These are phyloP conservation scores for Ctenomys sociabilis DNA, from an alignment of 2,113 vertebrate species.

Conservation along the genomic window DNA sequence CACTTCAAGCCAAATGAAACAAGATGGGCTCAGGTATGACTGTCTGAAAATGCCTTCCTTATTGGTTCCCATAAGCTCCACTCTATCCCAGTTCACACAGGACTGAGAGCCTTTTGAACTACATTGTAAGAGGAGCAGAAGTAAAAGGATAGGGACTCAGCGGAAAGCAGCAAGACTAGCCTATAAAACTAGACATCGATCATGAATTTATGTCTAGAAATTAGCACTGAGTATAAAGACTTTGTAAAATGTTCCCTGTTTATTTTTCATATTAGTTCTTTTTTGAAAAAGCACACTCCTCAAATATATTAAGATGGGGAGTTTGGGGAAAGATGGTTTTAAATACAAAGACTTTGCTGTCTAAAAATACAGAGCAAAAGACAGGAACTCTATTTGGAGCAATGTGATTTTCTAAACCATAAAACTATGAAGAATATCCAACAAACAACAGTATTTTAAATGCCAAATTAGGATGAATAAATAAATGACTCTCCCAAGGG, in stretches of 20 bases:
- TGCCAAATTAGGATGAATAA: constrained; percentile 72
- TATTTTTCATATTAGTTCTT: constrained; percentile 34
- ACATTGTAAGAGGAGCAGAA: not conserved
- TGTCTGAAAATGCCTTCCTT: not conserved
- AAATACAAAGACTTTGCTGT: constrained; percentile 55
- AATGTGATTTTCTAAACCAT: constrained; percentile 68
- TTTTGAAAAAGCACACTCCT: not conserved
- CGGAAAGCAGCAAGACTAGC: not conserved
- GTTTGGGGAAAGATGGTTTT: not conserved
- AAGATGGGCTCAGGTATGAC: not conserved
- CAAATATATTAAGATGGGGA: constrained; percentile 36
- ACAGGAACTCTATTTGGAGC: constrained; percentile 50
- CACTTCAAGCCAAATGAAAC: not conserved
- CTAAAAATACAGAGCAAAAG: constrained; percentile 48
- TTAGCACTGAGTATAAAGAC: constrained; percentile 36
- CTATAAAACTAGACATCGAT: not conserved
- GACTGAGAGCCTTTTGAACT: not conserved
- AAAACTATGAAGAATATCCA: constrained; percentile 56
- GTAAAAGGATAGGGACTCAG: not conserved
- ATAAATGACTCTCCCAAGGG: constrained; percentile 70
- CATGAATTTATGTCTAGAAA: constrained; percentile 24
- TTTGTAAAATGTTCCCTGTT: constrained; percentile 32
- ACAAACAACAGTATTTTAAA: constrained; percentile 72
- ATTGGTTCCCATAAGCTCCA: not conserved
- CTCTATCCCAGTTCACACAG: not conserved